Evolutionary conservation across 1,140 invertebrate genomes (phyloP).

Genomic region (Temnothorax longispinosus): DNA sequence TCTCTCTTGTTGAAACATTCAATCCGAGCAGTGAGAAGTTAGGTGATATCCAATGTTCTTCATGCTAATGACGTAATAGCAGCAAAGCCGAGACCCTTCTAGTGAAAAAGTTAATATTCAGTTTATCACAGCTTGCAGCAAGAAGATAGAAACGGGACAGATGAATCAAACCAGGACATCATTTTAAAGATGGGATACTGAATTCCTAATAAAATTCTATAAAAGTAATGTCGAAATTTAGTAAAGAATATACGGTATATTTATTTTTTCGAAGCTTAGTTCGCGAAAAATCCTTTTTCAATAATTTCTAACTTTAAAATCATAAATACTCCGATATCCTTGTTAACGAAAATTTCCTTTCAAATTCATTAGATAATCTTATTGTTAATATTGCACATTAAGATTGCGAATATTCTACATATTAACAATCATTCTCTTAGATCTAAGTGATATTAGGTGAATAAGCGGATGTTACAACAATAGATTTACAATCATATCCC

Average conservation of each 20-base stretch:
- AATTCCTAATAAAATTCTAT: neutral
- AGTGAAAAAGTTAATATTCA: slow-evolving; percentile 34
- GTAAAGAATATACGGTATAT: neutral
- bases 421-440: neutral
- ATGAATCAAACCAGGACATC: neutral
- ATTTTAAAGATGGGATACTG: neutral
- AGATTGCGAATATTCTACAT: neutral
- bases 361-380: neutral
- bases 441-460: neutral
- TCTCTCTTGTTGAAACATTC: slow-evolving; percentile 39
- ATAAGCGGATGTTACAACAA: neutral
- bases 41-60: slow-evolving; percentile 35
- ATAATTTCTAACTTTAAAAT: neutral
- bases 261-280: neutral
- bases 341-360: neutral
- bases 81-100: neutral
- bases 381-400: neutral
- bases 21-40: neutral
- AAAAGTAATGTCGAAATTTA: neutral
- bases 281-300: neutral
- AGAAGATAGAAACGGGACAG: neutral
- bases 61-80: slow-evolving; percentile 23
- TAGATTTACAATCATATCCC: neutral
- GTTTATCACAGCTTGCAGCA: neutral
- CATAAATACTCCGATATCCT: neutral